These are phyloP conservation scores for Castor canadensis DNA, from an alignment of 2,113 vertebrate species.

Conservation along the genomic window DNA sequence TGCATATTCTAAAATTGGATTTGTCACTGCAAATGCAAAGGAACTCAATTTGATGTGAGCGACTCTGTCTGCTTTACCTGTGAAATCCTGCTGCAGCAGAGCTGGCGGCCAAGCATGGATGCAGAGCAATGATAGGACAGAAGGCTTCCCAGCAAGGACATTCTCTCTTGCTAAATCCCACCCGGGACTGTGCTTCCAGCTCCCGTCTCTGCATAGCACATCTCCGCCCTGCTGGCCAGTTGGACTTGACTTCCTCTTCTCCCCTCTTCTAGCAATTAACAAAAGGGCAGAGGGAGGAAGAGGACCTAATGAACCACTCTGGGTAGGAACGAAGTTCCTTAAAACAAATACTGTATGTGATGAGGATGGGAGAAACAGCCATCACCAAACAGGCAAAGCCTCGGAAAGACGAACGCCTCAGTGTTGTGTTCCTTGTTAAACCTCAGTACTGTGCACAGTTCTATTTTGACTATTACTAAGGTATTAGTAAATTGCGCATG, in stretches of 20 bases:
- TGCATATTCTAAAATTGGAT: conserved; percentile 82
- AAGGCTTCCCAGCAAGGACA: conserved; percentile 79
- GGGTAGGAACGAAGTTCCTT: conserved; percentile 68
- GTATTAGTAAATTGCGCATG: background rate
- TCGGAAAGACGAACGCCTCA: background rate
- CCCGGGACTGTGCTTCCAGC: conserved; percentile 74
- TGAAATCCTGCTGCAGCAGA: conserved; percentile 81
- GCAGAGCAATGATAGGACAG: conserved; percentile 83
- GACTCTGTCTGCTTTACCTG: conserved; percentile 80
- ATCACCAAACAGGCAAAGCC: conserved; percentile 39
- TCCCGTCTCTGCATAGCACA: conserved; percentile 59
- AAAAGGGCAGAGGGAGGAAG: background rate
- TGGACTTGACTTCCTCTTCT: conserved; percentile 42
- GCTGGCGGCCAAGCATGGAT: conserved; percentile 83
- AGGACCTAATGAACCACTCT: conserved; percentile 54
- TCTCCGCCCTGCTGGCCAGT: conserved; percentile 6
- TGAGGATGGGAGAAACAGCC: conserved; percentile 7
- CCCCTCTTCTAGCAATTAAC: background rate
- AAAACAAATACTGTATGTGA: conserved; percentile 60
- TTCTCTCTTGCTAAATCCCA: conserved; percentile 71
- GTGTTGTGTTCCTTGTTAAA: background rate
- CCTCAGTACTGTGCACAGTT: background rate
- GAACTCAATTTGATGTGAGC: conserved; percentile 76
- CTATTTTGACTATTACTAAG: background rate
- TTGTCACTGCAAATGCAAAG: conserved; percentile 83